phyloP scores from a whole-genome alignment of 53 echinoderm and acorn worm species.

The Crossaster papposus region DNA sequence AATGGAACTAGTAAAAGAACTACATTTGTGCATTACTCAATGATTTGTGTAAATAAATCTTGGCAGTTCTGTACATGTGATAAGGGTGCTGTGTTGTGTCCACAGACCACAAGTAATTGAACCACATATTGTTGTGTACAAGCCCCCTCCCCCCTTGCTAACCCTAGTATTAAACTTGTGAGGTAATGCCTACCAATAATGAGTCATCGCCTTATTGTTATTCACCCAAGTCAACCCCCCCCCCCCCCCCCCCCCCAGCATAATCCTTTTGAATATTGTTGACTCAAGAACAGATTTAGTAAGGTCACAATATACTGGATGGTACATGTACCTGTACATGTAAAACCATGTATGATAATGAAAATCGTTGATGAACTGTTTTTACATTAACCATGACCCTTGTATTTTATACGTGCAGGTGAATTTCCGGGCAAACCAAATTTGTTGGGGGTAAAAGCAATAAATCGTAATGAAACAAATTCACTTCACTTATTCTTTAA shows the following conservation, averaged over 20 bases:
- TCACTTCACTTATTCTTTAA: too few relatives aligned
- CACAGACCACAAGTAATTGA: neutral
- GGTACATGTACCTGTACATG: neutral
- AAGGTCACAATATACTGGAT: neutral
- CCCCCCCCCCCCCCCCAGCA: neutral
- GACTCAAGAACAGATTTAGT: slow-evolving; percentile 3
- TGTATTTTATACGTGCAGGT: too few relatives aligned
- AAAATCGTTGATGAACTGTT: neutral
- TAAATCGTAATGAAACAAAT: too few relatives aligned
- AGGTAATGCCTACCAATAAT: neutral
- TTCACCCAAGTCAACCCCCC: neutral
- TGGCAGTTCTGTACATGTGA: too few relatives aligned
- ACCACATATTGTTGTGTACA: neutral
- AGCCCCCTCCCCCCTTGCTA: neutral
- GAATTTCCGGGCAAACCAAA: too few relatives aligned
- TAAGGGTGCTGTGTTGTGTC: too few relatives aligned
- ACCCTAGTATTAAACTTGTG: neutral
- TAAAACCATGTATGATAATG: neutral
- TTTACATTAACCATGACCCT: too few relatives aligned
- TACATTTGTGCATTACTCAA: too few relatives aligned
- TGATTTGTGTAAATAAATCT: too few relatives aligned
- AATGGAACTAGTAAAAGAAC: too few relatives aligned
- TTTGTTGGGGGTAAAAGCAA: too few relatives aligned
- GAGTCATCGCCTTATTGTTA: neutral
- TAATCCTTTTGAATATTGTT: neutral